A percentile compares a stretch with the other conserved stretches of the same genome.
These are phyloP conservation scores for Caranx melampygus DNA, from an alignment of 2,113 vertebrate species.

Conservation along the genomic window DNA sequence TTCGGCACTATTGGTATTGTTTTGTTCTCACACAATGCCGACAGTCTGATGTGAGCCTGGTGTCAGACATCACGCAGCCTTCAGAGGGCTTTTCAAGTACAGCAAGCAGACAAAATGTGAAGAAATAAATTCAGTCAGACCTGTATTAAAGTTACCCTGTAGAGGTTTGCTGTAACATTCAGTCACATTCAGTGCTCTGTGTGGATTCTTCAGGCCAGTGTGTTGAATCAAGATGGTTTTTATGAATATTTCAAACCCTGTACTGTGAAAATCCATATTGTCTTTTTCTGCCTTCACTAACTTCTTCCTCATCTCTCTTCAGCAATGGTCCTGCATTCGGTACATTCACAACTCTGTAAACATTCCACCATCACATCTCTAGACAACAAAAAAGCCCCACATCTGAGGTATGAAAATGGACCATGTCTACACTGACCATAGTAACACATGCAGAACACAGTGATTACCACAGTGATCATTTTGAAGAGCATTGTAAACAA, in stretches of 20 bases:
- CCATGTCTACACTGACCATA: not conserved
- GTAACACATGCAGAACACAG: not conserved
- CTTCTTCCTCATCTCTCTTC: no score
- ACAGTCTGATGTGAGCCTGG: conserved; percentile 2
- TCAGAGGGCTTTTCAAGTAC: conserved; percentile 12
- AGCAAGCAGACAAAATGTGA: not conserved
- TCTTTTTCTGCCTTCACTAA: no score
- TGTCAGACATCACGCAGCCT: conserved; percentile 13
- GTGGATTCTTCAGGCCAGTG: not conserved
- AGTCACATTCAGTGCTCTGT: not conserved
- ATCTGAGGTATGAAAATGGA: not conserved
- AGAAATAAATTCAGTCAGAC: not conserved
- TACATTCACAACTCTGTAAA: no score
- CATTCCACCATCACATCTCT: not conserved
- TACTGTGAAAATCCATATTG: no score
- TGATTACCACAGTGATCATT: no score
- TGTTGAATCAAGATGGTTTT: not conserved
- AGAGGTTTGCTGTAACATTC: not conserved
- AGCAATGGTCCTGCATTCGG: no score
- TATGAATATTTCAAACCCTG: not conserved
- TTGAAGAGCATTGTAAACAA: no score
- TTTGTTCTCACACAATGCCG: not conserved
- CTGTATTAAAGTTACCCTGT: conserved; percentile 6
- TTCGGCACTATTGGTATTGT: conserved; percentile 17
- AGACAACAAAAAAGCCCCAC: not conserved